A percentile compares a stretch with the other conserved stretches of the same genome.
Conservation (phyloP, 2,113 vertebrate genomes). For the Uropsilus gracilis region DNA sequence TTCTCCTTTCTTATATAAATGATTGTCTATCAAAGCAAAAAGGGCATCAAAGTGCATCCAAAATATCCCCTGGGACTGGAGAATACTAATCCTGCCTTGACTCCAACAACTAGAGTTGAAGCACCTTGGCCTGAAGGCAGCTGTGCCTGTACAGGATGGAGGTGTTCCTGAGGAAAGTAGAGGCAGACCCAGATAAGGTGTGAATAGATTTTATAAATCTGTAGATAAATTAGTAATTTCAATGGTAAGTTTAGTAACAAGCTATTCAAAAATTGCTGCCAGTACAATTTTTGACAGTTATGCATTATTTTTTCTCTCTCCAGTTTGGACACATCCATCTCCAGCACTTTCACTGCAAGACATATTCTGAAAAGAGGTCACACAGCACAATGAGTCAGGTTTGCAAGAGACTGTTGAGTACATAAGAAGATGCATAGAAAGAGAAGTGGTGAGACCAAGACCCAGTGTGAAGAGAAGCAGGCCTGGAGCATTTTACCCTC, state of each 20-base stretch:
- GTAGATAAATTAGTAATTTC: not conserved
- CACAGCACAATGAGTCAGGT: not conserved
- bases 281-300: not conserved
- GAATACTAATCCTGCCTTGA: not conserved
- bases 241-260: not conserved
- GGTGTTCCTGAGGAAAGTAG: not conserved
- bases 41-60: not conserved
- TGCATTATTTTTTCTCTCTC: not conserved
- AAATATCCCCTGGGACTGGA: too few relatives aligned
- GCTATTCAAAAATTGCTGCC: not conserved
- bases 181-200: not conserved
- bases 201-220: not conserved
- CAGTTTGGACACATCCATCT: not conserved
- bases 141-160: not conserved
- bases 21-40: not conserved
- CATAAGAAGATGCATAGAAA: not conserved
- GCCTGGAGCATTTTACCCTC: fast-evolving
- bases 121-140: not conserved
- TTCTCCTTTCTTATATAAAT: not conserved
- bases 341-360: not conserved
- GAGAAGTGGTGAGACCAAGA: not conserved
- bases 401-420: not conserved
- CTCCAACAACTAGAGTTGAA: not conserved
- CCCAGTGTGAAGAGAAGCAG: not conserved
- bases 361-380: not conserved